phyloP scores from a whole-genome alignment of 1,140 invertebrate genomes.

The Caenorhabditis latens region DNA sequence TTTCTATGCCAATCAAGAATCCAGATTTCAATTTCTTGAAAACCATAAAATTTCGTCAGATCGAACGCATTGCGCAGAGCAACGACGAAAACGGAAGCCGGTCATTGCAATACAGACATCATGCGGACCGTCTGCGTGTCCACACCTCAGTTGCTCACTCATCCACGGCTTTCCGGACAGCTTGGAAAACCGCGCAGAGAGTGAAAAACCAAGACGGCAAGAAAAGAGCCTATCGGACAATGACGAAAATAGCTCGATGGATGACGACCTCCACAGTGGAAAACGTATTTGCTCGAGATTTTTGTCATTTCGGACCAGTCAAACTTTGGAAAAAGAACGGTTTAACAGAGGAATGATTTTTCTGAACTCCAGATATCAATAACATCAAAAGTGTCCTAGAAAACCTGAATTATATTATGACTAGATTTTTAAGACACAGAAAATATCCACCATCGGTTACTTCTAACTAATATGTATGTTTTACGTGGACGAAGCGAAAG shows the following conservation, averaged over 20 bases:
- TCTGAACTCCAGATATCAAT: no score
- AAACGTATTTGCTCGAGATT: constrained; percentile 40
- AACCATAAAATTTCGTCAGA: constrained; percentile 13
- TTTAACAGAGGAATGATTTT: neutral
- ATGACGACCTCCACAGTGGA: constrained; percentile 19
- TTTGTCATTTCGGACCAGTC: constrained; percentile 43
- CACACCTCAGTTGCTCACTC: constrained; percentile 1
- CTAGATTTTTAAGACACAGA: no score
- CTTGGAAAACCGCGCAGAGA: constrained; percentile 32
- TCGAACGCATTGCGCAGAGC: constrained; percentile 9
- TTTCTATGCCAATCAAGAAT: neutral
- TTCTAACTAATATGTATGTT: no score
- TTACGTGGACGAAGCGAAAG: no score
- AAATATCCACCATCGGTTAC: no score
- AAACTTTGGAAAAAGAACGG: neutral
- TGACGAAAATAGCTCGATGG: constrained; percentile 36
- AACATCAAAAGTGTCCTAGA: no score
- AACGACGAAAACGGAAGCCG: constrained; percentile 35
- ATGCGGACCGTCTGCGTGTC: constrained; percentile 40
- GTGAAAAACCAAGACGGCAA: constrained; percentile 45
- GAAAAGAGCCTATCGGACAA: neutral
- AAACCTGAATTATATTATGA: no score
- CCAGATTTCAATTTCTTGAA: constrained; percentile 13
- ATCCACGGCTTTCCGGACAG: constrained; percentile 37
- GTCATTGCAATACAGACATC: constrained; percentile 23